Conservation (phyloP, 2,113 vertebrate genomes). For the Abramis brama region DNA sequence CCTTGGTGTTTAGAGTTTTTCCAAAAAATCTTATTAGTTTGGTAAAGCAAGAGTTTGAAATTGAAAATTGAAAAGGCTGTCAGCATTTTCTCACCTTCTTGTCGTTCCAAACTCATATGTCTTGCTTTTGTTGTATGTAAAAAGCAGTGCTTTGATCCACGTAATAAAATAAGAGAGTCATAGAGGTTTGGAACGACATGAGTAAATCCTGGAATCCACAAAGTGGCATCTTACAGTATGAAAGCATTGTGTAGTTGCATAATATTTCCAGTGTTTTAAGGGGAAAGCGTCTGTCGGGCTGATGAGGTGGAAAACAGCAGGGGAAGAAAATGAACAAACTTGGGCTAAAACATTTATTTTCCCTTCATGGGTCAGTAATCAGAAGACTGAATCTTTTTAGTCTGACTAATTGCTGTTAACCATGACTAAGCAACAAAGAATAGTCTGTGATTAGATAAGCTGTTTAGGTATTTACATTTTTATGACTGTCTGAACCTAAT, state of each 20-base stretch:
- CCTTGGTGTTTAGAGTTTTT: background rate
- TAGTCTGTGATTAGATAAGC: background rate
- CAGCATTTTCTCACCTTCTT: background rate
- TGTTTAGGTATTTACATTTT: background rate
- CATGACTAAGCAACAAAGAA: background rate
- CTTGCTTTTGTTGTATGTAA: background rate
- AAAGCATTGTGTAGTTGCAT: background rate
- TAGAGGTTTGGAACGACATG: background rate
- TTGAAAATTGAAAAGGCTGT: background rate
- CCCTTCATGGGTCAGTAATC: background rate
- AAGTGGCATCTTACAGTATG: background rate
- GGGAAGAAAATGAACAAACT: background rate
- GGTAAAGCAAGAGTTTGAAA: background rate
- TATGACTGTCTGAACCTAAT: background rate
- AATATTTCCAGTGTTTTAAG: background rate
- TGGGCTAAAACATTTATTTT: too few relatives aligned
- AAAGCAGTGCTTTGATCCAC: background rate
- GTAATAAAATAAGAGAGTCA: background rate
- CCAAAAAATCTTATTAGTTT: background rate
- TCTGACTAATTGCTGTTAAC: background rate
- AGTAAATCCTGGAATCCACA: background rate
- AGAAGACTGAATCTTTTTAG: background rate
- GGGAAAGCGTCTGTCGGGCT: background rate
- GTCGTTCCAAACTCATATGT: background rate
- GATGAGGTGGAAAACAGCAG: background rate